Evolutionary conservation across 2,797 vertebrate genomes (phyloP), one percentile per base, ranked within the genome.

Genomic region (Melanotaenia maccullochi): DNA sequence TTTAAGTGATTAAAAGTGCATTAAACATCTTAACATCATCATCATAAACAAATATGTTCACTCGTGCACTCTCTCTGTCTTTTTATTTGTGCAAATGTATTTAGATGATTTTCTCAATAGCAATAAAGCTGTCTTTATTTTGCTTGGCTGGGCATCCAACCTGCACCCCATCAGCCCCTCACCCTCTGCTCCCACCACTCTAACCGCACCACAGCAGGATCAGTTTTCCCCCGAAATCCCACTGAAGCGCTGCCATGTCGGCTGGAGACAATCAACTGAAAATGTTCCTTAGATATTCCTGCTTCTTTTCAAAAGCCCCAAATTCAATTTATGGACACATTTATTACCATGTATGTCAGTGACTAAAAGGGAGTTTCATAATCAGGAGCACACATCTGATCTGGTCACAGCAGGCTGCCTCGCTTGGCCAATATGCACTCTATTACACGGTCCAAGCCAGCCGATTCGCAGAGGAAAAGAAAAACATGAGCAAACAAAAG

Each of bases 261-360:
- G 94, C 97, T 98, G 97, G 96, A 97, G 96, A 96, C 96, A 96
- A 97, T 98, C 97, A 97, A 96, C 94, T 95, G 94, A 96, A 30
- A 97, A 96, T 90, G 92, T 95, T 96, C 95, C 94, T 95, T 96
- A 97, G 95, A 96, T 97, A 97, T 97, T 96, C 96, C 95, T 92
- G 95, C 95, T 96, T 95, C 95, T 96, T 93, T 97, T 96, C 94
- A 96, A 96, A 96, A 92, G 88, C 87, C 91, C 94, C 95, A 97
- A 97, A 97, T 97, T 98, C 96, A 97, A 97, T 98, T 99, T 98
- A 97, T 97, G 95, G 96, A 96, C 96, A 96, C 97, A 97, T 97
- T 97, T 97, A 98, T 98, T 97, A 96, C 96, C 95, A 94, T 96
- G 96, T 97, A 96, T 97, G 96, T 98, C 96, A 96, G 96, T 95